phyloP scores from a whole-genome alignment of 2,888 invertebrate genomes.

The Drosophila ezoana region DNA sequence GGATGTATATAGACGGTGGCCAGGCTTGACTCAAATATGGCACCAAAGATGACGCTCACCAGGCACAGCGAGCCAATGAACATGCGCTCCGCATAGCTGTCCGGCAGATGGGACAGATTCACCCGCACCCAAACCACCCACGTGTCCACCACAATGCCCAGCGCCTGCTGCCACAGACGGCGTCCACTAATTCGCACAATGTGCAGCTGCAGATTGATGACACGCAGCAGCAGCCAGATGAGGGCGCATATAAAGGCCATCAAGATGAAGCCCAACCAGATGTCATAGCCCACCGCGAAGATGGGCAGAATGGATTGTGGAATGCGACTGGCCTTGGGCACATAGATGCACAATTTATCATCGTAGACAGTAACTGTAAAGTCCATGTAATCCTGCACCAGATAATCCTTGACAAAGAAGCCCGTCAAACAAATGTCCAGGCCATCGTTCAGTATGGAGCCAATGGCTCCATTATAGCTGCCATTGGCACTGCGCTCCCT shows the following conservation, averaged over 20 bases:
- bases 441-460: slow-evolving; percentile 81
- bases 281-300: slow-evolving; percentile 79
- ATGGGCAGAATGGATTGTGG: slow-evolving; percentile 84
- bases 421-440: slow-evolving; percentile 84
- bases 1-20: slow-evolving; percentile 85
- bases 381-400: slow-evolving; percentile 82
- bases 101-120: slow-evolving; percentile 80
- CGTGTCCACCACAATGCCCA: slow-evolving; percentile 80
- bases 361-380: slow-evolving; percentile 84
- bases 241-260: slow-evolving; percentile 74
- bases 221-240: slow-evolving; percentile 77
- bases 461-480: slow-evolving; percentile 84
- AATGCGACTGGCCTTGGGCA: slow-evolving; percentile 84
- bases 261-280: slow-evolving; percentile 83
- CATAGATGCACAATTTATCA: slow-evolving; percentile 84
- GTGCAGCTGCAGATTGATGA: slow-evolving; percentile 70
- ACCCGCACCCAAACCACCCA: slow-evolving; percentile 84
- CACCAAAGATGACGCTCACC: slow-evolving; percentile 84
- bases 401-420: slow-evolving; percentile 85
- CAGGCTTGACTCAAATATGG: slow-evolving; percentile 85
- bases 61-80: slow-evolving; percentile 83
- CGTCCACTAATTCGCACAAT: slow-evolving; percentile 22
- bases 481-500: slow-evolving; percentile 80
- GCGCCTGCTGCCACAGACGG: slow-evolving; percentile 63
- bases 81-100: slow-evolving; percentile 82